Evolutionary conservation across 2,888 invertebrate genomes (phyloP).

Genomic region (Labia minor): DNA sequence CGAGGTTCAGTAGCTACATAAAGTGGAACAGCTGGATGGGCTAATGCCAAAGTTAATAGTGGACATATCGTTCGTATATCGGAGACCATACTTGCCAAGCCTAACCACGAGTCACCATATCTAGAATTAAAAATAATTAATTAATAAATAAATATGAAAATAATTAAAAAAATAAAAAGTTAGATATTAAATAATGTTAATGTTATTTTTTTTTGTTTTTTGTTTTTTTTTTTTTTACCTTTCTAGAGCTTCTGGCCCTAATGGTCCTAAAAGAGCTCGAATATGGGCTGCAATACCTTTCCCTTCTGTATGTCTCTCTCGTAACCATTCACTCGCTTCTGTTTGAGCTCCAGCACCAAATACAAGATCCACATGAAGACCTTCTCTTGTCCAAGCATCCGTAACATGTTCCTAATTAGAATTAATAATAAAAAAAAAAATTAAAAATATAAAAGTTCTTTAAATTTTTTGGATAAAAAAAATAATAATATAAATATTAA

Average conservation of each 20-base stretch:
- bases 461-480: no score
- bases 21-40: conserved; percentile 54
- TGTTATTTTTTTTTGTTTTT: no score
- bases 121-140: conserved; percentile 38
- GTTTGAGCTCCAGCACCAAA: conserved; percentile 21
- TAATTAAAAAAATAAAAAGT: not conserved
- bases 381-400: conserved; percentile 46
- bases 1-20: conserved; percentile 62
- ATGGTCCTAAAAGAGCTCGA: not conserved
- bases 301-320: conserved; percentile 46
- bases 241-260: not conserved
- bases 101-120: conserved; percentile 55
- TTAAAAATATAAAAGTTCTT: no score
- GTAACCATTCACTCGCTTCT: conserved; percentile 32
- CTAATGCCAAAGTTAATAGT: conserved; percentile 52
- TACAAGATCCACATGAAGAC: conserved; percentile 43
- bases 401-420: conserved; percentile 46
- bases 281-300: not conserved
- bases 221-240: no score
- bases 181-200: conserved; percentile 13
- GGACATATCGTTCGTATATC: conserved; percentile 73
- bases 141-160: conserved; percentile 14
- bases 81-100: conserved; percentile 61
- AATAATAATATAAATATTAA: no score
- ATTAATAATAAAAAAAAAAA: no score